Evolutionary conservation across 1,140 invertebrate species (phyloP).

Genomic region (Octopus sinensis): DNA sequence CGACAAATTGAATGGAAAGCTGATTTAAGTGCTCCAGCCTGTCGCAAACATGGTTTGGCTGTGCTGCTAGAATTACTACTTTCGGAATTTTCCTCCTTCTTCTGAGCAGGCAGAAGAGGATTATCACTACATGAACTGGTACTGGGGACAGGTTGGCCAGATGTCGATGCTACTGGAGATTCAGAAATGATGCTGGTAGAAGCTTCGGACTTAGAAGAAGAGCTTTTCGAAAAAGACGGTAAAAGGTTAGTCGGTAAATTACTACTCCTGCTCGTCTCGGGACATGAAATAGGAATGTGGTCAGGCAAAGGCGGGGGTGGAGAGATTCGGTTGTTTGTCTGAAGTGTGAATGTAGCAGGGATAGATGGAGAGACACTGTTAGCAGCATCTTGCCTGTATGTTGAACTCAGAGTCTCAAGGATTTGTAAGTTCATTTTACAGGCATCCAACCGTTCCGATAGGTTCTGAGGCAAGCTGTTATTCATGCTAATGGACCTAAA

Average conservation of each 20-base stretch:
- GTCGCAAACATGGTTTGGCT: neutral
- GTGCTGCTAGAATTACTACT: neutral
- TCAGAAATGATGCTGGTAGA: neutral
- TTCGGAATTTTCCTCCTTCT: neutral
- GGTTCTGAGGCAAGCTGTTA: neutral
- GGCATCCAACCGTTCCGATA: neutral
- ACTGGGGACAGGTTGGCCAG: neutral
- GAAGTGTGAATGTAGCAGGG: neutral
- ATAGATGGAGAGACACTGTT: neutral
- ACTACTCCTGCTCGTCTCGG: neutral
- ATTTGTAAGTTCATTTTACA: neutral
- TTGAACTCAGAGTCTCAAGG: neutral
- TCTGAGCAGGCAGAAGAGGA: neutral
- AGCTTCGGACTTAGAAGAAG: neutral
- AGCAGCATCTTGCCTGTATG: neutral
- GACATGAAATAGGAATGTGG: neutral
- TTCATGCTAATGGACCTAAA: slow-evolving; percentile 6
- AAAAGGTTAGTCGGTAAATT: neutral
- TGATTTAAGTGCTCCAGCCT: neutral
- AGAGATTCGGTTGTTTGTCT: neutral
- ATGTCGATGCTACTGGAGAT: neutral
- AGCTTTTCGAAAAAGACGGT: neutral
- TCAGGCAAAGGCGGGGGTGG: neutral
- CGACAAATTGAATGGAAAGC: slow-evolving; percentile 2
- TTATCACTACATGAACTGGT: neutral